phyloP scores from a whole-genome alignment of 2,888 invertebrate species.

The Phaedon cochleariae region DNA sequence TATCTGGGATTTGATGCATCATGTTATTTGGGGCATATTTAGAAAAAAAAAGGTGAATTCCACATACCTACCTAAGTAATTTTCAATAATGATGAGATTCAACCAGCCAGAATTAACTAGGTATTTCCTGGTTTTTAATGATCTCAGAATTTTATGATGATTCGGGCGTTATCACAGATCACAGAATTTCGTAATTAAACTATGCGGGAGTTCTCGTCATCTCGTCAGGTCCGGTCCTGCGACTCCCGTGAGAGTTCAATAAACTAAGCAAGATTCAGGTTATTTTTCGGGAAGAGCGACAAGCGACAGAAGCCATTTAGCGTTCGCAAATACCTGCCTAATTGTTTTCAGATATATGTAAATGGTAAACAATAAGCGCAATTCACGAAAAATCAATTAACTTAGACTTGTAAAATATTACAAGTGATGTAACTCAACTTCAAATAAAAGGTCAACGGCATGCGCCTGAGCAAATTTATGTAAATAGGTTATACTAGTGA shows the following conservation, averaged over 20 bases:
- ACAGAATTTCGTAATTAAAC: neutral
- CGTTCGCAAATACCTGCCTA: neutral
- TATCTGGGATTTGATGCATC: too few species aligned
- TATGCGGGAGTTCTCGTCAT: neutral
- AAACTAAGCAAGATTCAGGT: slow-evolving; percentile 19
- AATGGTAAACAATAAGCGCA: slow-evolving; percentile 13
- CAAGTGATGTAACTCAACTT: slow-evolving; percentile 23
- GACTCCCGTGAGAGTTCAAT: slow-evolving; percentile 13
- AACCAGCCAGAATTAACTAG: too few species aligned
- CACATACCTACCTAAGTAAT: too few species aligned
- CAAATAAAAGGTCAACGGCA: slow-evolving; percentile 30
- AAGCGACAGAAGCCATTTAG: neutral
- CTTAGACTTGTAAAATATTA: slow-evolving; percentile 27
- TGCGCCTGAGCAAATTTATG: slow-evolving; percentile 28
- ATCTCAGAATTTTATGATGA: too few species aligned
- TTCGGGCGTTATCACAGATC: too few species aligned
- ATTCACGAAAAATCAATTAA: slow-evolving; percentile 19
- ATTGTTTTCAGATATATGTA: slow-evolving; percentile 17
- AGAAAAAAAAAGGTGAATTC: too few species aligned
- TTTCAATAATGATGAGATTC: too few species aligned
- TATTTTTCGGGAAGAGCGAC: slow-evolving; percentile 16
- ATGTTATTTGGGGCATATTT: too few species aligned
- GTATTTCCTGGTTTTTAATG: too few species aligned
- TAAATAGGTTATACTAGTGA: slow-evolving; percentile 31
- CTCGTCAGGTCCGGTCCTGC: slow-evolving; percentile 3